These are phyloP conservation scores for Epinotia demarniana DNA, from an alignment of 2,888 invertebrate species.

Conservation along the genomic window DNA sequence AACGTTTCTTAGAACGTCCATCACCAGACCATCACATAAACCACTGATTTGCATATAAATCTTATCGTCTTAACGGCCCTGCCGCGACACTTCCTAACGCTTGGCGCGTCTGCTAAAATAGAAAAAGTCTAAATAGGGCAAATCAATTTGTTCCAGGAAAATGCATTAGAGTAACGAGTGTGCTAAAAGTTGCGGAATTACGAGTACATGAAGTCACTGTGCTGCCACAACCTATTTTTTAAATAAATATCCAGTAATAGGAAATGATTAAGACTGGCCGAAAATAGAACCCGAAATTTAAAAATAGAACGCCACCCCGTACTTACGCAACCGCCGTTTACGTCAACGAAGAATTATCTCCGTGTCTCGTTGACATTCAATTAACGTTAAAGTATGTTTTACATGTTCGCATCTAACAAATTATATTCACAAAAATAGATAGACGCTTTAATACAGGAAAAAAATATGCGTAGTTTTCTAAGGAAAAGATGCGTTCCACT, in stretches of 20 bases:
- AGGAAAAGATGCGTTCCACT: constrained; percentile 47
- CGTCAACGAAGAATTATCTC: constrained; percentile 25
- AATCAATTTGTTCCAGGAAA: constrained; percentile 14
- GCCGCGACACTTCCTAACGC: constrained; percentile 58
- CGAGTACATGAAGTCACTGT: no score
- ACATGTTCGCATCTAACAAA: constrained; percentile 7
- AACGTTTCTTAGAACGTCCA: constrained; percentile 63
- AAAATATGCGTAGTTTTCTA: constrained; percentile 4
- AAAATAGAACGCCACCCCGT: constrained; percentile 17
- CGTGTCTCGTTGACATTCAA: constrained; percentile 48
- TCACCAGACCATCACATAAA: constrained; percentile 68
- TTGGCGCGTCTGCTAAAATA: constrained; percentile 69
- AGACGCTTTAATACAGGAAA: constrained; percentile 19
- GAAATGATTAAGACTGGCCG: not conserved
- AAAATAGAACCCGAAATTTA: constrained; percentile 19
- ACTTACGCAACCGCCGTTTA: constrained; percentile 14
- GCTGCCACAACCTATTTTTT: no score
- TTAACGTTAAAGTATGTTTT: constrained; percentile 44
- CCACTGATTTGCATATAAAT: constrained; percentile 77
- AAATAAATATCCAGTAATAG: not conserved
- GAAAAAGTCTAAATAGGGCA: constrained; percentile 53
- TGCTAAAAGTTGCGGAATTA: constrained; percentile 4
- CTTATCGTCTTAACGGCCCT: constrained; percentile 68
- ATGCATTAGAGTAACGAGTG: constrained; percentile 4
- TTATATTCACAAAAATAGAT: constrained; percentile 19